Base-by-base conservation (phyloP, 2,888 invertebrate genomes). In the Hemicrepidius hirtus region DNA sequence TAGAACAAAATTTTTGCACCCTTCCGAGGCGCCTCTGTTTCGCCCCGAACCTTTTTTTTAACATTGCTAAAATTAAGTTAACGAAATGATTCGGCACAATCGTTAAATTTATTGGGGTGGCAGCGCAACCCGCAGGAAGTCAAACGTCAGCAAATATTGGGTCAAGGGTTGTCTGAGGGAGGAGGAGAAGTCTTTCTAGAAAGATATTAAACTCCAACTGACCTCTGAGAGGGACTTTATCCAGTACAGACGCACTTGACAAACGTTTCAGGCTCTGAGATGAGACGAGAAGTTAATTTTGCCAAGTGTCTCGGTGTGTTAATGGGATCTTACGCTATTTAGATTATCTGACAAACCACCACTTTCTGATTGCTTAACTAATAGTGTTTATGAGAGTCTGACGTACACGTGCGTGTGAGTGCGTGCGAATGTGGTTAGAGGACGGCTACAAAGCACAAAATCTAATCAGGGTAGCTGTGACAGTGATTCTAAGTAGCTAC, bases 261-360 rank as follows among this genome's bases (percentile, higher is more conserved):
- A 49, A 20, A 49, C 49, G 49, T 49, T 21, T 49, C 18, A 12
- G 49, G 12, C 40, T 41, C 41, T 21, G 41, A 41, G 21, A 35
- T 35, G 18, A 63, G 20, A 16, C 46, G 28, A 21, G 10, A 16
- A 63, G 49, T 63, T 63, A 63, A 63, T 63, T 63, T 63, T n/a
- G 28, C 35, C 35, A 63, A 63, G 49, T 63, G 21, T 49, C 20
- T n/a, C 49, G 12, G 49, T 12, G 49, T 12, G 63, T 63, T 63
- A 63, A 46, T 49, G 46, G 35, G 28, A 28, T 16, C 16, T 13
- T 28, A n/a, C n/a, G n/a, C 5, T 44, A 28, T 62, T 37, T 59
- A 40, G 57, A 20, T 59, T 40, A 21, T 40, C 18, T 10, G 3
- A 59, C 57, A 32, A n/a, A 21, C 57, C 16, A 59, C 57, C 32